Base-by-base conservation (phyloP, 2,797 vertebrate genomes). In the Novumbra hubbsi region DNA sequence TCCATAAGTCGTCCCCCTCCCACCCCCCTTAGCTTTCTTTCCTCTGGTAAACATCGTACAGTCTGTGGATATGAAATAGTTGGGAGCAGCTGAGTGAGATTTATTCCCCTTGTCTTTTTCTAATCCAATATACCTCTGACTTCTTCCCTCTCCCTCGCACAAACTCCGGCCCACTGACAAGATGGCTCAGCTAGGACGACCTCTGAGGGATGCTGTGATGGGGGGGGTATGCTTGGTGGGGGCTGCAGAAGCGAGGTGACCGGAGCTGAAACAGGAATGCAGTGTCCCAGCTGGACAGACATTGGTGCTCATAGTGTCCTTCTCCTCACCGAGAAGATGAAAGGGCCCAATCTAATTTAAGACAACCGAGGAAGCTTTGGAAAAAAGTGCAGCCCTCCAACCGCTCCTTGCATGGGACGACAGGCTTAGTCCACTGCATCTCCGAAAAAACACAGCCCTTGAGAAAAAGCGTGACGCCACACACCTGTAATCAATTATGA, bases 181-280 rank as follows among this genome's bases (percentile, higher is more conserved):
- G 88, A 90, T 84, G 87, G 77, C 84, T 87, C 88, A 85, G 88
- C 88, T 86, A 83, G 84, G 84, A 89, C 81, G 85, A 83, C 28
- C 82, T 84, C 68, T 78, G 81, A 82, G 75, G 87, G 89, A 85
- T 80, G 87, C 79, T 87, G 87, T 82, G 76, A 85, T 89, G 87
- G 81, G 86, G 80, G 88, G 88, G n/a, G n/a, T n/a, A n/a, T n/a
- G n/a, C n/a, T n/a, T n/a, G n/a, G n/a, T n/a, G n/a, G n/a, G 81
- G 80, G 80, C 71, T 72, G 66, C 76, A 32, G 81, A 75, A 80
- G 83, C 77, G 73, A 50, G 89, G 89, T 91, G 90, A 90, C 90
- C 87, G 90, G 86, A 91, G 90, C 87, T 91, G 90, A 89, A 86
- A 62, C 80, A 92, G 88, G 90, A 92, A 92, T 92, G 89, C 75